Conservation (phyloP, 2,888 invertebrate genomes). For the Parascotia fuliginaria region DNA sequence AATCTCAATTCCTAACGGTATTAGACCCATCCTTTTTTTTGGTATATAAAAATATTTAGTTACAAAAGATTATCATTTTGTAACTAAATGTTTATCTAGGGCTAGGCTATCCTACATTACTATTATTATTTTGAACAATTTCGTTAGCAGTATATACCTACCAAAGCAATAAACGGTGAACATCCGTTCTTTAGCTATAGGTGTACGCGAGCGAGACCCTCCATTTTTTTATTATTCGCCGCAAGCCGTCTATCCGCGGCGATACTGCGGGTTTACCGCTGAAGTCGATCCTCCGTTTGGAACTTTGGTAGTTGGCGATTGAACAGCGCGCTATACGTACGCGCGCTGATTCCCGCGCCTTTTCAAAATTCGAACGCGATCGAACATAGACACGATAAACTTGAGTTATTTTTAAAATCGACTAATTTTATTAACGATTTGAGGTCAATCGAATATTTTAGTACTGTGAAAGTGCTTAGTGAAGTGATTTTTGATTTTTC, state of each 20-base stretch:
- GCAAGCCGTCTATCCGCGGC: constrained; percentile 12
- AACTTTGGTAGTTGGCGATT: constrained; percentile 63
- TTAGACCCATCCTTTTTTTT: too few relatives aligned
- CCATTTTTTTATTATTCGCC: constrained; percentile 51
- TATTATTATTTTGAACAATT: too few relatives aligned
- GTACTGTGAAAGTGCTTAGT: constrained; percentile 39
- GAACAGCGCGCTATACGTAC: constrained; percentile 57
- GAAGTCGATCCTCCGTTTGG: constrained; percentile 23
- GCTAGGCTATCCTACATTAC: too few relatives aligned
- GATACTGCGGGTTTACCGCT: constrained; percentile 35
- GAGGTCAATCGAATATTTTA: constrained; percentile 24
- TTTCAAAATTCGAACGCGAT: constrained; percentile 55
- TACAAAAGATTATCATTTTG: too few relatives aligned
- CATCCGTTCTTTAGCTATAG: constrained; percentile 49
- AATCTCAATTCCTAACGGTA: too few relatives aligned
- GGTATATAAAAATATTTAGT: too few relatives aligned
- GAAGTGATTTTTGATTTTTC: constrained; percentile 35
- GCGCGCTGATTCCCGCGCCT: constrained; percentile 51
- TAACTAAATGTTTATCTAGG: neutral
- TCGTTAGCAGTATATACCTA: constrained; percentile 16
- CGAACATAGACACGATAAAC: constrained; percentile 54
- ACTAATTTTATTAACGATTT: constrained; percentile 16
- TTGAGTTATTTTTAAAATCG: constrained; percentile 30
- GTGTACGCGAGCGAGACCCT: constrained; percentile 50
- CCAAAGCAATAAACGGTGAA: constrained; percentile 54